phyloP scores from a whole-genome alignment of 2,797 vertebrate species.

The Coregonus sp. region DNA sequence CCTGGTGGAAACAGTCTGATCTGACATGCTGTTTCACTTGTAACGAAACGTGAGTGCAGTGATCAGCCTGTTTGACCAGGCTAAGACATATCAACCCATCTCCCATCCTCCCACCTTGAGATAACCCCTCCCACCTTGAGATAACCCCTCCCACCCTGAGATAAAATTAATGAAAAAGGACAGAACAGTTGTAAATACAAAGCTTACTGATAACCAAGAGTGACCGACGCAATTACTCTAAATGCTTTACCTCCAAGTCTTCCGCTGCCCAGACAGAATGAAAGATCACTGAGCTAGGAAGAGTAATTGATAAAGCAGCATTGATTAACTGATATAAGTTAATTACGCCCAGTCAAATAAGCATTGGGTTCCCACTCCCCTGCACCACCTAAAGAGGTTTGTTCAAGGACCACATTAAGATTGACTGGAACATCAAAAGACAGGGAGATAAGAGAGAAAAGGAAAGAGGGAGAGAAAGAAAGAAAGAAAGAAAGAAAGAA shows the following conservation, averaged over 20 bases:
- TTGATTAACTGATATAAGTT: slow-evolving; percentile 13
- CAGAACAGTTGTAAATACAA: neutral
- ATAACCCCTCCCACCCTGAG: neutral
- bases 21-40: too few species aligned
- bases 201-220: neutral
- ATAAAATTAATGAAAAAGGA: neutral
- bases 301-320: neutral
- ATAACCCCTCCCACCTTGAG: neutral
- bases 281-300: neutral
- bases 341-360: slow-evolving; percentile 9
- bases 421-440: neutral
- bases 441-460: neutral
- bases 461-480: neutral
- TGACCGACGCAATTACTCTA: neutral
- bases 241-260: neutral
- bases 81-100: too few species aligned
- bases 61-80: too few species aligned
- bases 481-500: neutral
- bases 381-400: neutral
- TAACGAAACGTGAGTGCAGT: too few species aligned
- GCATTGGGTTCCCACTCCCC: neutral
- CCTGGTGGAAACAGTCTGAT: neutral
- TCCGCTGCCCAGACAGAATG: neutral
- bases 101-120: too few species aligned
- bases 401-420: slow-evolving; percentile 18